A percentile compares a stretch with the other conserved stretches of the same genome.
Evolutionary conservation across 2,888 invertebrate species (phyloP).

Genomic region (Hypomecis atomaria): DNA sequence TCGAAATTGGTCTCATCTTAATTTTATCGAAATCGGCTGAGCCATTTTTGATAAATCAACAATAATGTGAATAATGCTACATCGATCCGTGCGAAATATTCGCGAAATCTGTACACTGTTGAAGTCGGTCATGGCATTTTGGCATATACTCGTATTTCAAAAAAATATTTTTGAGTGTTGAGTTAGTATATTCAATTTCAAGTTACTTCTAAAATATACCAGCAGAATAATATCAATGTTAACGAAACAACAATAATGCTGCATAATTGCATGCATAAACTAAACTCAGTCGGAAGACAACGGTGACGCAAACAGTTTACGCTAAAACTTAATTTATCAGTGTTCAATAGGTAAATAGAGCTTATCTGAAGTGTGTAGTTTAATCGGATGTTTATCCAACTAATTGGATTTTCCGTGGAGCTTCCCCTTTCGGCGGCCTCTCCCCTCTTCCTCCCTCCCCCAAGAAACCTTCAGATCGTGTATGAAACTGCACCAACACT

Average conservation of each 20-base stretch:
- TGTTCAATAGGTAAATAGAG: constrained; percentile 63
- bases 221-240: background rate
- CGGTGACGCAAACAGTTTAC: constrained; percentile 40
- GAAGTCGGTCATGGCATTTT: no score
- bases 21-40: no score
- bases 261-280: background rate
- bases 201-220: no score
- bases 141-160: no score
- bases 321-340: constrained; percentile 54
- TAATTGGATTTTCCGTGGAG: constrained; percentile 70
- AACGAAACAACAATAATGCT: background rate
- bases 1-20: no score
- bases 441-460: constrained; percentile 20
- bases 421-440: constrained; percentile 21
- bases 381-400: constrained; percentile 74
- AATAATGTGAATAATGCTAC: no score
- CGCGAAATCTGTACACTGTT: no score
- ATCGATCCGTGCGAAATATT: no score
- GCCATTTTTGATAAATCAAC: no score
- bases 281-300: background rate
- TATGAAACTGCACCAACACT: constrained; percentile 60
- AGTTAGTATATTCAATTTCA: no score
- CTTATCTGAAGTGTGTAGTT: constrained; percentile 67
- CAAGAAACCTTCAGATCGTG: constrained; percentile 44
- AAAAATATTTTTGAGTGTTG: no score